phyloP scores from a whole-genome alignment of 2,888 invertebrate species.

The Xylocampa areola region DNA sequence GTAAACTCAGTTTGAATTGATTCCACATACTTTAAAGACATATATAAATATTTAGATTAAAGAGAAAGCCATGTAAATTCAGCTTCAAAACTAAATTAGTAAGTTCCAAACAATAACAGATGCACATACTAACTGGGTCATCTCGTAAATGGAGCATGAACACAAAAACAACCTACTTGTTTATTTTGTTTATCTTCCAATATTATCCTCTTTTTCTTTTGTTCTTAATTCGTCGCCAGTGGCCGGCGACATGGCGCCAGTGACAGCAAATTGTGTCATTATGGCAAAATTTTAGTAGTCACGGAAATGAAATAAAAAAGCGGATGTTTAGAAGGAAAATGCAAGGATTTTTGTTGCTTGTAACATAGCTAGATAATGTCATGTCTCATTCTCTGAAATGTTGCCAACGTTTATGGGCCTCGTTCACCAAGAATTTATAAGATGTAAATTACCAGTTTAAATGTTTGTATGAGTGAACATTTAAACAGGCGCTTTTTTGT shows the following conservation, averaged over 20 bases:
- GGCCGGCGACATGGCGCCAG: slow-evolving; percentile 46
- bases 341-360: slow-evolving; percentile 8
- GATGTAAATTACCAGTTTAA: no score
- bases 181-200: slow-evolving; percentile 41
- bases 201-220: slow-evolving; percentile 46
- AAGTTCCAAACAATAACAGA: slow-evolving; percentile 13
- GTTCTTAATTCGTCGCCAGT: slow-evolving; percentile 41
- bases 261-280: slow-evolving; percentile 35
- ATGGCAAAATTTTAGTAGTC: slow-evolving; percentile 28
- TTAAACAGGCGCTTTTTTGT: no score
- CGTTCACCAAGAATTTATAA: no score
- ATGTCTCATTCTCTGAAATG: no score
- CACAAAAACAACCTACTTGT: slow-evolving; percentile 30
- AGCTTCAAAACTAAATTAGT: background rate
- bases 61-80: background rate
- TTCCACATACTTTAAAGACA: no score
- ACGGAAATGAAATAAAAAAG: slow-evolving; percentile 16
- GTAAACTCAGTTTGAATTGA: no score
- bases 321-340: slow-evolving; percentile 22
- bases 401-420: no score
- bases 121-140: slow-evolving; percentile 49
- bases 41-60: no score
- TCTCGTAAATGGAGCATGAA: slow-evolving; percentile 45
- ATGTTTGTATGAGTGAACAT: no score
- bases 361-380: background rate